phyloP scores from a whole-genome alignment of 2,888 invertebrate genomes.

The Cataglyphis rosenhaueri region DNA sequence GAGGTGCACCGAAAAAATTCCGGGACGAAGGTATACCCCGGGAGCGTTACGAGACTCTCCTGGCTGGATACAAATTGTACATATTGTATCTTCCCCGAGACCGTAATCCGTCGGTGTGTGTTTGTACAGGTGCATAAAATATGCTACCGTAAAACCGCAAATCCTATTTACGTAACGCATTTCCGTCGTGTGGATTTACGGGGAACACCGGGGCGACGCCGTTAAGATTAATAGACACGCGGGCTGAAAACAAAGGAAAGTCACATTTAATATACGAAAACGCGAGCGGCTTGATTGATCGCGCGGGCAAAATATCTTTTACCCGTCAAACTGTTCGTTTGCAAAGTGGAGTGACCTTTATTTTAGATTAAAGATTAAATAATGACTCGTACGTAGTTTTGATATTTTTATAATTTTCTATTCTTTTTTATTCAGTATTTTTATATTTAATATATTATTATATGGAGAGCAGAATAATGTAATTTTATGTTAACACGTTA shows the following conservation, averaged over 20 bases:
- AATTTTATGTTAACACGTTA: too few relatives aligned
- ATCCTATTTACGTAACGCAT: conserved; percentile 55
- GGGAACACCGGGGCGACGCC: conserved; percentile 24
- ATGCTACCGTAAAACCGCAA: conserved; percentile 53
- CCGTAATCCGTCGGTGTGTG: conserved; percentile 29
- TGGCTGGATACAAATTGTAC: conserved; percentile 42
- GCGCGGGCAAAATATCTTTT: conserved; percentile 1
- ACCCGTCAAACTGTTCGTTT: not conserved
- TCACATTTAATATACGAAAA: conserved; percentile 41
- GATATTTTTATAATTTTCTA: not conserved
- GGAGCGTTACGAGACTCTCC: not conserved
- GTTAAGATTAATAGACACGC: conserved; percentile 50
- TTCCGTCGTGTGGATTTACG: conserved; percentile 51
- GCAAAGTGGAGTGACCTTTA: not conserved
- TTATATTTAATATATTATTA: not conserved
- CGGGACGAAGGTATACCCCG: not conserved
- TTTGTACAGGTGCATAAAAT: conserved; percentile 54
- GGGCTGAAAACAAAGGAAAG: conserved; percentile 24
- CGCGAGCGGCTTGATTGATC: conserved; percentile 19
- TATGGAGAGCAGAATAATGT: not conserved
- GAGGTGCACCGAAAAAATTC: conserved; percentile 34
- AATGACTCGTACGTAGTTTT: not conserved
- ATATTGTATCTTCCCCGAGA: conserved; percentile 46
- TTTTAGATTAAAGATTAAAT: not conserved
- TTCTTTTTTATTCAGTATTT: not conserved